Base-by-base conservation (phyloP, 2,113 vertebrate species). In the Ornithorhynchus anatinus region DNA sequence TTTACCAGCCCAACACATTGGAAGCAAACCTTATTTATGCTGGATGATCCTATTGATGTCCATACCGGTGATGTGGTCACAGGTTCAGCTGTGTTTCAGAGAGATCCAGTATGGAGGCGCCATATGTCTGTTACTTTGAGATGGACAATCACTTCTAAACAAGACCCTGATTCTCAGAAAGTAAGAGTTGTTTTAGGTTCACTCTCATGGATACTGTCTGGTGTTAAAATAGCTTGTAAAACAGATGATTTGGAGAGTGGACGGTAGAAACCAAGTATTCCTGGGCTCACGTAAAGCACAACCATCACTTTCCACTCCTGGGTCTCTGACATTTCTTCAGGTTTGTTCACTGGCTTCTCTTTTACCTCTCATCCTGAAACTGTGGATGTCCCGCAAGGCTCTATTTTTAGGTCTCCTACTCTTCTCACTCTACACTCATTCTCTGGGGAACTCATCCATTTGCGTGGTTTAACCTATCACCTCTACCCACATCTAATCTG, bases 11-110 rank as follows among this genome's bases (percentile, higher is more conserved):
- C 90, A 4, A 94, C 94, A 4, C 94, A 95, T 78, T 95, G 94
- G 94, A 96, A 95, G 77, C 95, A 95, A 89, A 95, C 94, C 35
- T 84, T 95, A 32, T 95, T 96, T 47, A 96, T 95, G 94, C 81
- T 95, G 61, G 94, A 95, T 16, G 57, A 82, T 53, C 94, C 95
- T 0, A 43, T 94, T 15, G 45, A 83, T 0, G 84, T 94, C 5
- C 47, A 59, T 1, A 10, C 39, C 3, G 92, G 89, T 22, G 93
- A 95, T 20, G 42, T 66, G 19, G 81, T 95, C 75, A 75, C 65
- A 0, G 94, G 95, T 22, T 81, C 69, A 2, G 75, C 92, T 1
- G 39, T 81, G 10, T 79, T 96, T 38, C 86, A 80, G 37, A 93
- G 94, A 68, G 95, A 95, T 77, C 92, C 93, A 0, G 31, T 91